Evolutionary conservation across 2,888 invertebrate genomes (phyloP), one percentile per base, ranked within the genome.

Genomic region (Digitonthophagus gazella): DNA sequence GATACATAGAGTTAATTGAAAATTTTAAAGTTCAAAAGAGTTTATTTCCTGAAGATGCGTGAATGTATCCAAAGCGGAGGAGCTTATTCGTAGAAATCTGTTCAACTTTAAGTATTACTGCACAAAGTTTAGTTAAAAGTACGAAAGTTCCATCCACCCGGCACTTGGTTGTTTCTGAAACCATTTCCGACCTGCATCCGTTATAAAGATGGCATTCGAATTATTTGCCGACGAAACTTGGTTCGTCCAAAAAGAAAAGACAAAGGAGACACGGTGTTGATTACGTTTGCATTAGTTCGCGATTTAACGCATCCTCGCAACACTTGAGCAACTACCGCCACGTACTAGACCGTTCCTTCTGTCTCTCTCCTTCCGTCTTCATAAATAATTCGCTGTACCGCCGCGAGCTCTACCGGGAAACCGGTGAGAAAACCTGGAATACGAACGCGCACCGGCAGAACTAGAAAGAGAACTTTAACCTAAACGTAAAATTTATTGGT

Each of bases 401-500:
- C 19, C 61, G 19, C n/a, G 61, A 16, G 8, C 18, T 61, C 28
- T 44, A 44, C 28, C 11, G 28, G 28, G 28, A 44, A 44, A 44
- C 28, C 28, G 28, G 28, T 44, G 28, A 44, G 28, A 44, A 44
- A 44, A 44, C 28, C 28, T 8, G 11, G 28, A 44, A 44, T 44
- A 44, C 28, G 28, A 44, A 44, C 28, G 28, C 1, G 6, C 14
- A 61, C n/a, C 58, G 18, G 15, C 19, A 16, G 61, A 18, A 22
- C 22, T 61, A 61, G 16, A 18, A 61, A 22, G 22, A 22, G 22
- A 22, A 61, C 22, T 44, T 44, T 44, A 44, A 44, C 28, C 61
- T 18, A 16, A 61, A 61, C 61, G 61, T 61, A 61, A 61, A 61
- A 61, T 61, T 61, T 61, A 61, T 61, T 61, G 20, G 61, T 61